Percentiles rank a stretch among this genome's conserved stretches.
Conservation (phyloP, 53 echinoderm and acorn worm genomes). For the Arbacia lixula region DNA sequence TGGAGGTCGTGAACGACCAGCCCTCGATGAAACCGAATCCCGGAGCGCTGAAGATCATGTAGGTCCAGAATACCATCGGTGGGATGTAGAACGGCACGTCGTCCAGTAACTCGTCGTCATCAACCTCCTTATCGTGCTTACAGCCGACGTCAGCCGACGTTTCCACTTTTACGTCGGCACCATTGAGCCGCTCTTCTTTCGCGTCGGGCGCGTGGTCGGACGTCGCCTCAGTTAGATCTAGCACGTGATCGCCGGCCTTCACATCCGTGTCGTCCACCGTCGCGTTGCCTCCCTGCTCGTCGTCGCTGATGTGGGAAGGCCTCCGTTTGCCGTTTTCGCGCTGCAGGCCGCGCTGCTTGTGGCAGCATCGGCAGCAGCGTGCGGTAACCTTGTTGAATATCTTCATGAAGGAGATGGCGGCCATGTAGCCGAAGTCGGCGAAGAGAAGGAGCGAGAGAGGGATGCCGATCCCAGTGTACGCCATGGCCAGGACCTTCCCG, state of each 20-base stretch:
- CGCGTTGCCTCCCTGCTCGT: conserved; percentile 17
- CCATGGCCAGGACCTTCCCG: conserved; percentile 19
- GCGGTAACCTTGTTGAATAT: background rate
- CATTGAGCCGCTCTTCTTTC: background rate
- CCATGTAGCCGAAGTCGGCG: conserved; percentile 42
- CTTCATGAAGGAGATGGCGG: conserved; percentile 29
- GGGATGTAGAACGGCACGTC: conserved; percentile 37
- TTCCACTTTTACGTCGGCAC: background rate
- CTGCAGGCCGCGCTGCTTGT: background rate
- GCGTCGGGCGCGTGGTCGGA: background rate
- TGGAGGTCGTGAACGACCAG: conserved; percentile 8
- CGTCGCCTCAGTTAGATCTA: conserved; percentile 12
- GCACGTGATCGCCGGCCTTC: background rate
- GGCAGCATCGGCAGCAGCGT: background rate
- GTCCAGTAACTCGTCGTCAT: conserved; percentile 15
- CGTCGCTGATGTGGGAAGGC: too few species aligned
- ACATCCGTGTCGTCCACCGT: background rate
- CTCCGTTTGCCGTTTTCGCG: background rate
- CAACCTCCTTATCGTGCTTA: background rate
- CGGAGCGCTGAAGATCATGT: conserved; percentile 41
- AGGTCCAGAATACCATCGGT: conserved; percentile 29
- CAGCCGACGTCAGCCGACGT: background rate
- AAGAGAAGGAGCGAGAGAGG: conserved; percentile 51
- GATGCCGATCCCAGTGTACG: conserved; percentile 56
- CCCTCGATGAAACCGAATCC: conserved; percentile 27